phyloP scores from a whole-genome alignment of 2,113 vertebrate species.

The Piaya cayana region DNA sequence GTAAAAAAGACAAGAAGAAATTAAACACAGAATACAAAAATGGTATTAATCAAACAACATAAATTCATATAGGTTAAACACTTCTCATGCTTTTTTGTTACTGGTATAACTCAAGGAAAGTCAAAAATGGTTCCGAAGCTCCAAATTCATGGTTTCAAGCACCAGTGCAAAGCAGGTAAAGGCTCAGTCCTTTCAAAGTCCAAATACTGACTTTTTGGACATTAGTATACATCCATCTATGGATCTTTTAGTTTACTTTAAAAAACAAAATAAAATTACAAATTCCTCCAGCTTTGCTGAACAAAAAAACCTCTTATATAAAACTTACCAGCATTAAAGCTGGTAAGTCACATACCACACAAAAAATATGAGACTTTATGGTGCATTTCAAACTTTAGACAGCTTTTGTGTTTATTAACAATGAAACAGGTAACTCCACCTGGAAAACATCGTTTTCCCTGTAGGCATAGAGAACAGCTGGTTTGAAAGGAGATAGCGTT shows the following conservation, averaged over 20 bases:
- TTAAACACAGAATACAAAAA: constrained; percentile 19
- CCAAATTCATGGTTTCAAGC: not conserved
- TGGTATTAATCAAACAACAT: not conserved
- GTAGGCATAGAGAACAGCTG: not conserved
- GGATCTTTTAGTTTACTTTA: not conserved
- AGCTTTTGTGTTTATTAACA: not conserved
- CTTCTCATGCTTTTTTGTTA: not conserved
- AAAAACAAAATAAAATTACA: not conserved
- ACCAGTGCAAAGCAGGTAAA: not conserved
- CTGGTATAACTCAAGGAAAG: not conserved
- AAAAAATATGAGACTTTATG: fast-evolving
- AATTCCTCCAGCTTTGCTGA: not conserved
- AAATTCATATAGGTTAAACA: not conserved
- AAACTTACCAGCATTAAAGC: not conserved
- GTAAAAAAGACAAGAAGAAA: constrained; percentile 65
- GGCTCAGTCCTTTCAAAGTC: not conserved
- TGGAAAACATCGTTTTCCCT: not conserved
- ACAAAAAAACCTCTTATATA: not conserved
- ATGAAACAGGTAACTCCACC: not conserved
- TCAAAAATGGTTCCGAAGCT: not conserved
- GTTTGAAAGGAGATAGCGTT: not conserved
- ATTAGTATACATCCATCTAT: not conserved
- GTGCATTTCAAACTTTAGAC: not conserved
- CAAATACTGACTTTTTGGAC: not conserved
- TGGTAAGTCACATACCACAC: not conserved